A percentile compares a stretch with the other conserved stretches of the same genome.
These are phyloP conservation scores for Ligdia adustata DNA, from an alignment of 2,888 invertebrate species.

Conservation along the genomic window DNA sequence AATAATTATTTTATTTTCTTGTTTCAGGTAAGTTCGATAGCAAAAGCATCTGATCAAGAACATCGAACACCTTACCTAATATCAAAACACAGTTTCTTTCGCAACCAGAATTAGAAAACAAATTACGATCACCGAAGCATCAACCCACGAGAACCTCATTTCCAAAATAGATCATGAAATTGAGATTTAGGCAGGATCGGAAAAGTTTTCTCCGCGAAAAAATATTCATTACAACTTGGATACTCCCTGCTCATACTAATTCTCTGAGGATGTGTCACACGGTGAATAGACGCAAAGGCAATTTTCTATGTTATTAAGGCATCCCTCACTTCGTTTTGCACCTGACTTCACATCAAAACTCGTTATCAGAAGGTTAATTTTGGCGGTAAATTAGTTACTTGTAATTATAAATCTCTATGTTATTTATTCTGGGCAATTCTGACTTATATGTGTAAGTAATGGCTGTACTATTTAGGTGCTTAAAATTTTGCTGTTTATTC, in stretches of 20 bases:
- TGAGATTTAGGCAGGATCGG: conserved; percentile 46
- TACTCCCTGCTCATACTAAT: conserved; percentile 37
- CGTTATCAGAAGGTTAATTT: conserved; percentile 27
- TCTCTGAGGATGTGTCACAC: conserved; percentile 34
- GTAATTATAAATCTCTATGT: conserved; percentile 11
- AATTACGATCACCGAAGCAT: conserved; percentile 9
- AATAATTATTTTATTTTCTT: background rate
- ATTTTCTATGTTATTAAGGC: conserved; percentile 39
- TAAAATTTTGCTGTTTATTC: too few relatives aligned
- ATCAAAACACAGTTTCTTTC: background rate
- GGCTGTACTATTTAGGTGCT: too few relatives aligned
- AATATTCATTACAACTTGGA: conserved; percentile 56
- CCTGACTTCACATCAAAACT: conserved; percentile 39
- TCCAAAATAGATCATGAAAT: conserved; percentile 37
- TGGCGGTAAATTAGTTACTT: conserved; percentile 16
- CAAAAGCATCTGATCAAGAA: too few relatives aligned
- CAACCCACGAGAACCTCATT: conserved; percentile 6
- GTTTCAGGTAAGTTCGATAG: conserved; percentile 17
- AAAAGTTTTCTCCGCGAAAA: conserved; percentile 53
- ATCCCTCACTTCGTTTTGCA: conserved; percentile 38
- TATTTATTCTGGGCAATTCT: background rate
- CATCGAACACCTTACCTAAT: too few relatives aligned
- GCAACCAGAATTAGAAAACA: background rate
- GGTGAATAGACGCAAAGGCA: conserved; percentile 36
- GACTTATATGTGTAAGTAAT: too few relatives aligned